Conservation (phyloP, 2,797 vertebrate genomes). For the Hirundo rustica region DNA sequence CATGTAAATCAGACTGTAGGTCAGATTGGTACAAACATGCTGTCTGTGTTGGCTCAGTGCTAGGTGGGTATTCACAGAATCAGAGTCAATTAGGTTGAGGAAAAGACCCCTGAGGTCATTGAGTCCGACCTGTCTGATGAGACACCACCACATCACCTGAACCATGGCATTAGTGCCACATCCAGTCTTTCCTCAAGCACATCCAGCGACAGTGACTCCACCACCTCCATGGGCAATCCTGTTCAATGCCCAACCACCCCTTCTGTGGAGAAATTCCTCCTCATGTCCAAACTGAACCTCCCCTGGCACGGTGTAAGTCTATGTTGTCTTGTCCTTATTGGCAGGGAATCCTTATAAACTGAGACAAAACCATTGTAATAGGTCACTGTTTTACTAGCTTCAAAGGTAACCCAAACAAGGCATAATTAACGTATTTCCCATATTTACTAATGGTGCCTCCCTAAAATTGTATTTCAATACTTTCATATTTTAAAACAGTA, state of each 20-base stretch:
- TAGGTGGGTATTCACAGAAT: not conserved
- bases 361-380: not conserved
- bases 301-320: rapidly evolving
- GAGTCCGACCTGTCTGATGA: rapidly evolving
- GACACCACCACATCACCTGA: rapidly evolving
- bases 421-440: not conserved
- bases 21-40: not conserved
- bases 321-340: not conserved
- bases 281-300: not conserved
- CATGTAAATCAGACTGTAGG: not conserved
- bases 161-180: not conserved
- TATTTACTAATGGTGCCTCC: not conserved
- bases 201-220: not conserved
- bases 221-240: not conserved
- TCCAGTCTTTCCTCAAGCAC: not conserved
- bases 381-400: not conserved
- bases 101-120: not conserved
- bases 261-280: not conserved
- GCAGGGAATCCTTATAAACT: not conserved
- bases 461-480: not conserved
- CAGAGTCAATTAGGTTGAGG: not conserved
- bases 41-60: not conserved
- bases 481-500: not conserved
- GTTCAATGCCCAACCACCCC: not conserved
- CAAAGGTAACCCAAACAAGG: not conserved